Evolutionary conservation across 2,888 invertebrate species (phyloP), one percentile per base, ranked within the genome.

Genomic region (Hypena proboscidalis): DNA sequence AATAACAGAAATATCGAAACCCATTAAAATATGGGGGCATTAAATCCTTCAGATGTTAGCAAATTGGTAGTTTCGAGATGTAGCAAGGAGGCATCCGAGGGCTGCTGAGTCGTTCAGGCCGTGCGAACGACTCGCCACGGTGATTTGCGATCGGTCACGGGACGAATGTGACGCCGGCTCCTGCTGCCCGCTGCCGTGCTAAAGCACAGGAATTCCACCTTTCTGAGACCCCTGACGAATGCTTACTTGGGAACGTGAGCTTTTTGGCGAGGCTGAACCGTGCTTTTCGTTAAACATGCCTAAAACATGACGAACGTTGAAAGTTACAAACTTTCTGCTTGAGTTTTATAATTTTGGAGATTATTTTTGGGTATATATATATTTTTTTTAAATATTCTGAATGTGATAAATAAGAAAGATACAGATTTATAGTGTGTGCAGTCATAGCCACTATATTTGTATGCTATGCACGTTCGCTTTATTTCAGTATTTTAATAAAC

Each of bases 141-240:
- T 59, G 70, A 79, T 82, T 80, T 77, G 70, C 63, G 74, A 82
- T 81, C 78, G 64, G 80, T 56, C 74, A 72, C 73, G 75, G 70
- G 52, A 60, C 60, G 46, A 48, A 60, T 54, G 55, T 59, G 61
- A 55, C 56, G 53, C 40, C 52, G 26, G n/a, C n/a, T n/a, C n/a
- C n/a, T 58, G 52, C 53, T 60, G n/a, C 58, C 55, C 53, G 62
- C 39, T 50, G 54, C 63, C 62, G 67, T 69, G 60, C 53, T 67
- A 64, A 58, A 56, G 51, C 54, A 40, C 50, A 37, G 46, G 50
- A 55, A 58, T 55, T 60, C 37, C 55, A 47, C 32, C 17, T 15
- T 44, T 53, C 50, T 60, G 25, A 35, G 5, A 42, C 34, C 35
- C 13, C 29, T 42, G 32, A 40, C 39, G 11, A 40, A 32, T 31